phyloP scores from a whole-genome alignment of 1,140 invertebrate species.

The Chelonus insularis region DNA sequence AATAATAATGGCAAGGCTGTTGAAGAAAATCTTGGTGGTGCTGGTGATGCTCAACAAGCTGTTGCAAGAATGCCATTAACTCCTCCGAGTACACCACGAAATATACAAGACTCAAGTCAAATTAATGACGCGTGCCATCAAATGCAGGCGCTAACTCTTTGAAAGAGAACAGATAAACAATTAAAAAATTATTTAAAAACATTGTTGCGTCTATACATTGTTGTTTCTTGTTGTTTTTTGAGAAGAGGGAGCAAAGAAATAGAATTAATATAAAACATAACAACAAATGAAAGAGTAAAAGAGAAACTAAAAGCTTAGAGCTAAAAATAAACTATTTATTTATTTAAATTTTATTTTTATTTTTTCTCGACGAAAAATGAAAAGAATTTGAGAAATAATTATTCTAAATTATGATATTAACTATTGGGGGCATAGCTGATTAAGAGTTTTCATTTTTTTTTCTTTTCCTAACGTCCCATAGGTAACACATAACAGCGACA shows the following conservation, averaged over 20 bases:
- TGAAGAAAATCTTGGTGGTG: conserved; percentile 41
- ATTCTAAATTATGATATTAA: too few relatives aligned
- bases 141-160: conserved; percentile 53
- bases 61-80: conserved; percentile 25
- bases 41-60: conserved; percentile 24
- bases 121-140: conserved; percentile 55
- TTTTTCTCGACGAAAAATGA: neutral
- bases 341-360: too few relatives aligned
- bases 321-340: neutral
- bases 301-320: neutral
- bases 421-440: too few relatives aligned
- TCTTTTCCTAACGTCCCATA: too few relatives aligned
- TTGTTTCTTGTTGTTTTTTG: conserved; percentile 21
- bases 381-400: neutral
- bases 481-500: too few relatives aligned
- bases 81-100: conserved; percentile 18
- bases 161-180: conserved; percentile 26
- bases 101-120: conserved; percentile 42
- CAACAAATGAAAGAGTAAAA: too few relatives aligned
- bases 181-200: conserved; percentile 9
- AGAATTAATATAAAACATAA: neutral
- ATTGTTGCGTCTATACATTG: conserved; percentile 11
- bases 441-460: too few relatives aligned
- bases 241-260: neutral
- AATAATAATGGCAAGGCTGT: conserved; percentile 33